Percentiles rank a stretch among this genome's conserved stretches.
Evolutionary conservation across 2,113 vertebrate genomes (phyloP).

Genomic region (Archilochus colubris): DNA sequence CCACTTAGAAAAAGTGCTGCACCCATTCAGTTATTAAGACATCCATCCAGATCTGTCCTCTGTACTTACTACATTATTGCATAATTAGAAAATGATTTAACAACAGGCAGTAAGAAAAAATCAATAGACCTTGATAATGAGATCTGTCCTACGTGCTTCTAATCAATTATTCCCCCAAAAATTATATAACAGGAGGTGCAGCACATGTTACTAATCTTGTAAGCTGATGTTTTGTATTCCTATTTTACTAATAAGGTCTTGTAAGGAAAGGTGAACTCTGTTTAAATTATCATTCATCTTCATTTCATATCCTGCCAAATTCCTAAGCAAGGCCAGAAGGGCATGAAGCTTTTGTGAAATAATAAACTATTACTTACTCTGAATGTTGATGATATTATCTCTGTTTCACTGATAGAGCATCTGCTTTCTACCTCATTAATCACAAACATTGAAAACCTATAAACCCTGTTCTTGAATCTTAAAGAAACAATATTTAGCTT

Average conservation of each 20-base stretch:
- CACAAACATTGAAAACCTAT: constrained; percentile 9
- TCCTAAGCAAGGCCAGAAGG: constrained; percentile 62
- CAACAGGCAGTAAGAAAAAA: constrained; percentile 40
- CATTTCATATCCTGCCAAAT: constrained; percentile 57
- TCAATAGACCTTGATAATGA: constrained; percentile 56
- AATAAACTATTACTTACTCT: constrained; percentile 49
- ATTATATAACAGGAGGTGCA: neutral
- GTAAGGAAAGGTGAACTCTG: constrained; percentile 28
- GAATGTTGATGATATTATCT: constrained; percentile 13
- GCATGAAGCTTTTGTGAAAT: constrained; percentile 39
- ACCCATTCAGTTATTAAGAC: constrained; percentile 17
- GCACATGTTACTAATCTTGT: constrained; percentile 1
- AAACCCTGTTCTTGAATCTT: neutral
- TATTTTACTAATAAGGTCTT: constrained; percentile 45
- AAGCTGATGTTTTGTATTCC: neutral
- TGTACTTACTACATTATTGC: constrained; percentile 1
- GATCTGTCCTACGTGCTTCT: neutral
- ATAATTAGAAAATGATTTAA: constrained; percentile 43
- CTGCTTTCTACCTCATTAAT: constrained; percentile 57
- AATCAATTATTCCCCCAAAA: constrained; percentile 22
- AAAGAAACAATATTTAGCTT: constrained; percentile 30
- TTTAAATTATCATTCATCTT: constrained; percentile 64
- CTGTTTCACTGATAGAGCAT: constrained; percentile 20
- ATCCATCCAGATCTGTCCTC: constrained; percentile 1
- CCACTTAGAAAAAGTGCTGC: neutral